These are phyloP conservation scores for Tichodroma muraria DNA, from an alignment of 2,113 vertebrate species.

Conservation along the genomic window DNA sequence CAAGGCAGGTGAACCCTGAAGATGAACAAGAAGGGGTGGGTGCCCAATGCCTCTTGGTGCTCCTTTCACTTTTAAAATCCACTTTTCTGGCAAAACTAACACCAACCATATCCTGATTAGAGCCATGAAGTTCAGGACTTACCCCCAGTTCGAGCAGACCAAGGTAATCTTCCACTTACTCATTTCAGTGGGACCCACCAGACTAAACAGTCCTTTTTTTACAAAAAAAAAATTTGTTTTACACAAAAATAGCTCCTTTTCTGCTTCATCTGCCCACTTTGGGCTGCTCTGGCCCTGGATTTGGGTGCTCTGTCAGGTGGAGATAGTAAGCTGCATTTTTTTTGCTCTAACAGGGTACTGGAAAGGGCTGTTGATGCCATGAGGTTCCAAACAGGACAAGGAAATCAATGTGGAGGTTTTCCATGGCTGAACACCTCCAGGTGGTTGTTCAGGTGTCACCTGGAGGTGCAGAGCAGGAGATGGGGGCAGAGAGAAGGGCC, in stretches of 20 bases:
- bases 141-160: neutral
- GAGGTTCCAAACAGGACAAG: neutral
- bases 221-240: too few species aligned
- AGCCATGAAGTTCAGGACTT: neutral
- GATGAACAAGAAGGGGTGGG: accelerated
- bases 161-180: neutral
- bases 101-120: neutral
- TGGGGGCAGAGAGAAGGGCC: neutral
- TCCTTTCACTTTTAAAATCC: neutral
- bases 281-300: neutral
- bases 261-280: neutral
- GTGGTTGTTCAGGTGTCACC: neutral
- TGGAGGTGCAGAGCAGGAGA: neutral
- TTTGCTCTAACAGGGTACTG: neutral
- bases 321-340: neutral
- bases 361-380: neutral
- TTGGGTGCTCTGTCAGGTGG: neutral
- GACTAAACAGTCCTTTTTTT: neutral
- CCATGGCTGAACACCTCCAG: neutral
- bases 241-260: neutral
- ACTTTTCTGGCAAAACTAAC: neutral
- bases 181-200: neutral
- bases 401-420: neutral
- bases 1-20: neutral
- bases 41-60: neutral